These are phyloP conservation scores for Musca vetustissima DNA, from an alignment of 1,140 invertebrate genomes.

Conservation along the genomic window DNA sequence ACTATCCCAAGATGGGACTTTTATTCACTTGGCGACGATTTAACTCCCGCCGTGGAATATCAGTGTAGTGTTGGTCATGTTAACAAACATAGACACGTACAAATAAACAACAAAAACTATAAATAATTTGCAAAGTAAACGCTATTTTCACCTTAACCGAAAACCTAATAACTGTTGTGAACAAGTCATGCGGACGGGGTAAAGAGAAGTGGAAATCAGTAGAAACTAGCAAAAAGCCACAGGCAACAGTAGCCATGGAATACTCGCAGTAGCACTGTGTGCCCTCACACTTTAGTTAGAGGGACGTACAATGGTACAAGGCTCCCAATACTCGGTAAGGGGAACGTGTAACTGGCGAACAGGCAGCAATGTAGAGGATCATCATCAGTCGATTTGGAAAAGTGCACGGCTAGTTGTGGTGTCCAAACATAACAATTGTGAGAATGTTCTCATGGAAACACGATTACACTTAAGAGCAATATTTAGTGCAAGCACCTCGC, in stretches of 20 bases:
- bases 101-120: not conserved
- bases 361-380: not conserved
- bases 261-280: no score
- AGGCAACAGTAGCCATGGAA: conserved; percentile 8
- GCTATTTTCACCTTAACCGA: conserved; percentile 23
- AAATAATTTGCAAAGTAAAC: conserved; percentile 23
- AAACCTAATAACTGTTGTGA: conserved; percentile 20
- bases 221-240: not conserved
- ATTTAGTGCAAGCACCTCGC: conserved; percentile 27
- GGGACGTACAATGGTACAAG: no score
- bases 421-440: conserved; percentile 45
- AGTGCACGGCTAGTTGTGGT: conserved; percentile 21
- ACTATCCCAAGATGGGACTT: conserved; percentile 7
- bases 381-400: conserved; percentile 8
- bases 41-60: not conserved
- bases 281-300: no score
- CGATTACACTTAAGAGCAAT: conserved; percentile 26
- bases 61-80: conserved; percentile 7
- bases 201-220: not conserved
- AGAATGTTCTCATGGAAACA: conserved; percentile 51
- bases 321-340: not conserved
- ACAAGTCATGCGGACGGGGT: not conserved
- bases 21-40: not conserved
- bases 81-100: not conserved
- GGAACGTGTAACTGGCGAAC: not conserved